Evolutionary conservation across 1,140 invertebrate species (phyloP), one percentile per base, ranked within the genome.

Genomic region (Brevipalpus yothersi): DNA sequence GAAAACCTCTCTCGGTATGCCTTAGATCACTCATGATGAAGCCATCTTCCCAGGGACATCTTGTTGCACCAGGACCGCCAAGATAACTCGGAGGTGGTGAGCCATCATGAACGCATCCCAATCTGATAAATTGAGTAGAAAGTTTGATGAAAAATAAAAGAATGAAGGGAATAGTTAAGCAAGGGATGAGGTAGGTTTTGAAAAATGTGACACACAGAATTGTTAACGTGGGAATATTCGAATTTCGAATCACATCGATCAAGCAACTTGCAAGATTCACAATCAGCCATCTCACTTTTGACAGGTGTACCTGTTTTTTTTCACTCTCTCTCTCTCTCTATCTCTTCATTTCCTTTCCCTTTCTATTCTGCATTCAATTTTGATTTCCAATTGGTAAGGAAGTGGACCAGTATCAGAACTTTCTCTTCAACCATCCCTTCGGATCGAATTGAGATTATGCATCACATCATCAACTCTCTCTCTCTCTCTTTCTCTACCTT

Each of bases 1-100:
- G 77, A 75, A 93, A 93, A 15, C 89, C 89, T 68, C 89, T 81
- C 73, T 92, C 88, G 1, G 88, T 92, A 70, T 92, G 88, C 63
- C 89, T 75, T 53, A 93, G 77, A 73, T 93, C 88, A 56, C 84
- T 88, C 89, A 93, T 93, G 66, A 93, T 93, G 72, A 83, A 93
- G 49, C 89, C 89, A 69, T 93, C 89, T 70, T 91, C 86, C 88
- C 89, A 93, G 66, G 86, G 80, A 68, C 89, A 93, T 66, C 88
- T 86, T 68, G 89, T 85, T 43, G 89, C 89, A n/a, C 89, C 89
- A 1, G 89, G 89, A 58, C 89, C 88, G 58, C 89, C 89, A 7
- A 93, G 75, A 65, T 93, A 92, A 56, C 84, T 89, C 2, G 89
- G 89, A 53, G 89, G 86, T 17, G 88, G 87, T 62, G 87, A 91